Evolutionary conservation across 2,797 vertebrate species (phyloP).

Genomic region (Austrolebias charrua): DNA sequence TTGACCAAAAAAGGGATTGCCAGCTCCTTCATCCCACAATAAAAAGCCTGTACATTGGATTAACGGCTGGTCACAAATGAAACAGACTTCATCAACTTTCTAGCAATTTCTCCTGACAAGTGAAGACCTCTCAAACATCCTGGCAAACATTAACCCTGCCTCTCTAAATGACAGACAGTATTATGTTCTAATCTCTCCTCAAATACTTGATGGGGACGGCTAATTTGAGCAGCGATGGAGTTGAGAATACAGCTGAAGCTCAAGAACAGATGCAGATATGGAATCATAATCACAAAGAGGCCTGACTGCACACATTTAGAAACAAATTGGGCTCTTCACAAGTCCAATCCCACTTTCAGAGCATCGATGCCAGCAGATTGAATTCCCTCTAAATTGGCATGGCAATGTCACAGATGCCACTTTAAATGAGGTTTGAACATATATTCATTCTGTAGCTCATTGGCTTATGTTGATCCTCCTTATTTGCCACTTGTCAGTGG

Average conservation of each 20-base stretch:
- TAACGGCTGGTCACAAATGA: constrained; percentile 63
- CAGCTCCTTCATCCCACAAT: constrained; percentile 60
- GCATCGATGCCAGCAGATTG: constrained; percentile 73
- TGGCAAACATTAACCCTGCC: constrained; percentile 69
- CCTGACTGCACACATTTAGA: constrained; percentile 68
- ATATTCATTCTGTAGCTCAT: constrained; percentile 75
- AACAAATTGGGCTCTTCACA: constrained; percentile 76
- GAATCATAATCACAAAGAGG: constrained; percentile 71
- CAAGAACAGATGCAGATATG: constrained; percentile 74
- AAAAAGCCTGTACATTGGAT: constrained; percentile 64
- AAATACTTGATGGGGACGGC: constrained; percentile 76
- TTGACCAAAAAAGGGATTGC: constrained; percentile 35
- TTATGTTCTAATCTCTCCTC: constrained; percentile 77
- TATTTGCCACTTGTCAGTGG: constrained; percentile 76
- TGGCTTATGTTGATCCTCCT: constrained; percentile 78
- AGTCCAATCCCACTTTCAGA: constrained; percentile 70
- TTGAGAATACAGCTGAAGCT: constrained; percentile 67
- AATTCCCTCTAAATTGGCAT: constrained; percentile 78
- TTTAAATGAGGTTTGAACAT: constrained; percentile 80
- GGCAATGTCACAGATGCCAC: constrained; percentile 78
- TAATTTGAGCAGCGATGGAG: constrained; percentile 77
- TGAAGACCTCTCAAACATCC: constrained; percentile 73
- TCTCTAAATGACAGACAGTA: constrained; percentile 69
- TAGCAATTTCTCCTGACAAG: constrained; percentile 68
- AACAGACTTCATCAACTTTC: constrained; percentile 73